phyloP scores from a whole-genome alignment of 92 coral and sea anemone species.

The Porites rus region DNA sequence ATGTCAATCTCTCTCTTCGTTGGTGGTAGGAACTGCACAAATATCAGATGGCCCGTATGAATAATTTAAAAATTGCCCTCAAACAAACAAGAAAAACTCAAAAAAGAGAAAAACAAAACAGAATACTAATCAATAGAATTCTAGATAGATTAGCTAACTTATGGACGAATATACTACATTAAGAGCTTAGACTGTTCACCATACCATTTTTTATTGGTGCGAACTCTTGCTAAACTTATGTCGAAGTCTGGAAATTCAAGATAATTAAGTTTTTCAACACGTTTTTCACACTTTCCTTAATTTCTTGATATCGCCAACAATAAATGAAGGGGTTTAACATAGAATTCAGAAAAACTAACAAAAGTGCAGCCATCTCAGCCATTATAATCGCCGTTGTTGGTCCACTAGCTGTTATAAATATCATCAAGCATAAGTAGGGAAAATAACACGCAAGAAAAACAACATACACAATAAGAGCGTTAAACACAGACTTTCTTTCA shows the following conservation, averaged over 20 bases:
- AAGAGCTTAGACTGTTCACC: too few relatives aligned
- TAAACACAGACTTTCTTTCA: constrained; percentile 11
- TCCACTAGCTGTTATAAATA: not conserved
- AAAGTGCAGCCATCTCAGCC: not conserved
- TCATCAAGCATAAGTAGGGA: not conserved
- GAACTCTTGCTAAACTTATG: too few relatives aligned
- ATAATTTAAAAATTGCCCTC: too few relatives aligned
- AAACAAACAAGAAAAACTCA: too few relatives aligned
- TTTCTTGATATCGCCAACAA: constrained; percentile 37
- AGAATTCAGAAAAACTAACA: constrained; percentile 22
- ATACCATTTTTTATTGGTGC: too few relatives aligned
- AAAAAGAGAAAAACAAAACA: too few relatives aligned
- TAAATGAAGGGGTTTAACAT: constrained; percentile 33
- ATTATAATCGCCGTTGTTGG: not conserved
- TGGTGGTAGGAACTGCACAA: too few relatives aligned
- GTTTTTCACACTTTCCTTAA: not conserved
- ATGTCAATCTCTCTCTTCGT: too few relatives aligned
- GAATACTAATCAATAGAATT: too few relatives aligned
- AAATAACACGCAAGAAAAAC: constrained; percentile 13
- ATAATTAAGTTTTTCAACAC: not conserved
- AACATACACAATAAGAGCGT: not conserved
- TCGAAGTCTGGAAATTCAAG: not conserved
- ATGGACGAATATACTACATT: too few relatives aligned
- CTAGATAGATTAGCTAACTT: too few relatives aligned
- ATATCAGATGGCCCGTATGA: too few relatives aligned